phyloP scores from a whole-genome alignment of 1,140 invertebrate species.

The Drosophila nigromelanica region DNA sequence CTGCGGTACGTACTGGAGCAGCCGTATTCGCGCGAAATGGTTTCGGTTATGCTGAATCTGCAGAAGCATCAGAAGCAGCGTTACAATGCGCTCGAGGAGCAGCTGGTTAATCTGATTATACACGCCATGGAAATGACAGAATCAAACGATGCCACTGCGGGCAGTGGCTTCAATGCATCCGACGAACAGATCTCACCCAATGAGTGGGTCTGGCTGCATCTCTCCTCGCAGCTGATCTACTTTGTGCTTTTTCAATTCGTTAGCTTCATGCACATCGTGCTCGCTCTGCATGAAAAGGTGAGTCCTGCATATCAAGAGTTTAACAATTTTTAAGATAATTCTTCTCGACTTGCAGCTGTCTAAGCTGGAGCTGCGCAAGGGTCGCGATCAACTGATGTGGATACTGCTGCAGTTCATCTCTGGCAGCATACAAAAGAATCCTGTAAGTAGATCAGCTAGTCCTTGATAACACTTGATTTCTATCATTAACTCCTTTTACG shows the following conservation, averaged over 20 bases:
- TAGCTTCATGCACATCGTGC: constrained; percentile 95
- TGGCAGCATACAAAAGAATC: constrained; percentile 97
- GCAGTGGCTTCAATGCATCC: constrained; percentile 74
- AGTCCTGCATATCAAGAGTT: constrained; percentile 3
- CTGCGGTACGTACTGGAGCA: constrained; percentile 96
- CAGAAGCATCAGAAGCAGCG: constrained; percentile 93
- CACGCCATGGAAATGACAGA: constrained; percentile 96
- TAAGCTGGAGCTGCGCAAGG: constrained; percentile 92
- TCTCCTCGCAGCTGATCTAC: constrained; percentile 97
- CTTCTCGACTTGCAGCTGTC: constrained; percentile 86
- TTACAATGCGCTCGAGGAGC: constrained; percentile 95
- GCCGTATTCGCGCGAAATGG: constrained; percentile 98
- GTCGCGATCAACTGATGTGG: constrained; percentile 98
- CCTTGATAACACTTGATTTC: not conserved
- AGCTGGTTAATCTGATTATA: constrained; percentile 95
- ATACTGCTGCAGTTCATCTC: constrained; percentile 98
- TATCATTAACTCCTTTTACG: constrained; percentile 43
- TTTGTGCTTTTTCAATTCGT: constrained; percentile 98
- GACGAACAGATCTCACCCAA: constrained; percentile 77
- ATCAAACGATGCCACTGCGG: constrained; percentile 84
- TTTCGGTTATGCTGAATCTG: constrained; percentile 96
- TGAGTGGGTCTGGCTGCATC: constrained; percentile 94
- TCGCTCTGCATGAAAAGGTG: constrained; percentile 94
- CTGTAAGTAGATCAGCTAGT: constrained; percentile 85
- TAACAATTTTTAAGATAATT: constrained; percentile 54